Conservation (phyloP, 2,797 vertebrate species). For the Sebastes variabilis region DNA sequence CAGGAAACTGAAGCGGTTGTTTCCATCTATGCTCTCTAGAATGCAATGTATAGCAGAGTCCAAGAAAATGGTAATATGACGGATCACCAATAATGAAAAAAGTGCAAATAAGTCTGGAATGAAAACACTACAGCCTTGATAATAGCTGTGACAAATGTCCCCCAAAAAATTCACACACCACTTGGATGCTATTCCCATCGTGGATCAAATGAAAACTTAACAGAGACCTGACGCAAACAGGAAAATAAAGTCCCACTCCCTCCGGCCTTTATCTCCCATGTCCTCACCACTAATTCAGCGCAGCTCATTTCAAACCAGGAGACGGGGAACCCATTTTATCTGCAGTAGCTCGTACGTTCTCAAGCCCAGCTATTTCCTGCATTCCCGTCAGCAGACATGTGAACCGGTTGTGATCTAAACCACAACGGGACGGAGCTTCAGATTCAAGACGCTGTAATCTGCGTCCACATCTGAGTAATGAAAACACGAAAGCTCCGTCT, state of each 20-base stretch:
- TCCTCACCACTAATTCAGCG: constrained; percentile 14
- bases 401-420: constrained; percentile 41
- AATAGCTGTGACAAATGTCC: not conserved
- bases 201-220: constrained; percentile 9
- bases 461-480: constrained; percentile 47
- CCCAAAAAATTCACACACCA: not conserved
- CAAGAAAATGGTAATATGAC: not conserved
- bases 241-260: constrained; percentile 1
- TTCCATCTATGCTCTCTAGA: not conserved
- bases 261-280: constrained; percentile 27
- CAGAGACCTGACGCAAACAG: constrained; percentile 13
- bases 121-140: not conserved
- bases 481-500: constrained; percentile 35
- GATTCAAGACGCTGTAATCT: constrained; percentile 48
- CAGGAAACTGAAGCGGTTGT: too few species aligned
- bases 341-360: constrained; percentile 34
- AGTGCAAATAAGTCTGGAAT: not conserved
- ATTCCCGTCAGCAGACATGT: constrained; percentile 35
- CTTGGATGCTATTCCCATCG: not conserved
- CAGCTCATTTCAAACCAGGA: constrained; percentile 5
- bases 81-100: not conserved
- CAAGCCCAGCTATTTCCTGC: constrained; percentile 60
- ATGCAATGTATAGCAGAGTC: not conserved
- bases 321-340: constrained; percentile 21
- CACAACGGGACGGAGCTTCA: constrained; percentile 20